A percentile compares a stretch with the other conserved stretches of the same genome.
Evolutionary conservation across 2,797 vertebrate species (phyloP).

Genomic region (Mionectes olivaceus): DNA sequence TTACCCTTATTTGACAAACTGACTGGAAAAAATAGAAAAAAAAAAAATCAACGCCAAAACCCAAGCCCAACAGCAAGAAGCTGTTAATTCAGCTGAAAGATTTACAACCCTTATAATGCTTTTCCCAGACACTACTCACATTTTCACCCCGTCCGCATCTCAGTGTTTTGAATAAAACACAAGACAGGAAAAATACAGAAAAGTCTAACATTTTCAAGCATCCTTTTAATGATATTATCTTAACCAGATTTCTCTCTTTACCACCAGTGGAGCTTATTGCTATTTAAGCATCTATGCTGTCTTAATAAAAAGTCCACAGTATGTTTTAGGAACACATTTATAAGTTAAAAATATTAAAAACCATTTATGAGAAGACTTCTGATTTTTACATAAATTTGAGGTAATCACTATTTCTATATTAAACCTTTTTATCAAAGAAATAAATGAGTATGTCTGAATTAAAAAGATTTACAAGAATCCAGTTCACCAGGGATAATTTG

Average conservation of each 20-base stretch:
- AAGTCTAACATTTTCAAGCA: neutral
- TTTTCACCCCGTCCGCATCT: neutral
- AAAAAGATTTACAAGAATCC: conserved; percentile 22
- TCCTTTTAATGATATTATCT: neutral
- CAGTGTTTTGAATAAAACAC: neutral
- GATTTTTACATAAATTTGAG: neutral
- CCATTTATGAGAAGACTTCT: neutral
- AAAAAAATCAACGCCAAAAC: neutral
- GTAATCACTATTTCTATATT: neutral
- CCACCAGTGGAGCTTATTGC: neutral
- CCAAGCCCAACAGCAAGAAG: neutral
- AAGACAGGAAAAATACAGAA: neutral
- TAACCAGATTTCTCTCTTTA: neutral
- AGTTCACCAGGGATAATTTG: conserved; percentile 10
- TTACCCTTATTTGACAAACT: neutral
- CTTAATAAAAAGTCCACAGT: neutral
- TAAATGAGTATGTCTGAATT: neutral
- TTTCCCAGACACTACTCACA: neutral
- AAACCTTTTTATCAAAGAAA: neutral
- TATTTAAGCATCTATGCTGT: neutral
- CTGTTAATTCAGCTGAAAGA: neutral
- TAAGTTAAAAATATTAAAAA: neutral
- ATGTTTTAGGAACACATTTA: neutral
- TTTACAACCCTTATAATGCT: neutral
- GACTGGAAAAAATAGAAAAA: neutral